Base-by-base conservation (phyloP, 2,888 invertebrate species). In the Osedax frankpressi region DNA sequence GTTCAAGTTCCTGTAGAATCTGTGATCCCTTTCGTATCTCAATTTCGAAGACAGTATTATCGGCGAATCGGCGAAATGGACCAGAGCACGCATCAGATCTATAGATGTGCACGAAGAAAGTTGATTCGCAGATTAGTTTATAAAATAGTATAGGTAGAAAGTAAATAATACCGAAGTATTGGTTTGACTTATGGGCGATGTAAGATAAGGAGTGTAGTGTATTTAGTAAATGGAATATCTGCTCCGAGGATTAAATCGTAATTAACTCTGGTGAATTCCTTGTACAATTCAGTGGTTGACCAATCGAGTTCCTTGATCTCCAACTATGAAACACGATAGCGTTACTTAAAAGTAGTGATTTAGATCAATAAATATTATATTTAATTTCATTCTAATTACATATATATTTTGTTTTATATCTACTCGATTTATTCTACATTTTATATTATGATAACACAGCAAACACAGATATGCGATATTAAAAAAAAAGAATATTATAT, bases 221-320 rank as follows among this genome's bases (percentile, higher is more conserved):
- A n/a, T n/a, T n/a, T n/a, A n/a, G n/a, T n/a, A n/a, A n/a, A n/a
- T n/a, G n/a, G n/a, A n/a, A 84, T 80, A 76, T 84, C 84, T 26
- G 84, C 83, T 19, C 83, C 84, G 14, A 84, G 73, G 29, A 84
- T 79, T 24, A 84, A 72, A 73, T 84, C 82, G 78, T 77, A 81
- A 11, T 11, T 11, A 25, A 74, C 75, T 26, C 73, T 28, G 0
- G 72, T 26, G 72, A 75, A 78, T 60, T 78, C 75, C 2, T 80
- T 80, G 6, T 19, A 19, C 19, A 44, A 19, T 11, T 44, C 44
- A 44, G 44, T 44, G 44, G 11, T 44, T 19, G 44, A 44, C 83
- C 84, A 84, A 73, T 82, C 81, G 3, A 84, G 76, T 26, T 77
- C 78, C 30, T 30, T 75, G 25, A 79, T 78, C 1, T 63, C 27